These are phyloP conservation scores for Barnardius zonarius DNA, from an alignment of 2,113 vertebrate species.

Conservation along the genomic window DNA sequence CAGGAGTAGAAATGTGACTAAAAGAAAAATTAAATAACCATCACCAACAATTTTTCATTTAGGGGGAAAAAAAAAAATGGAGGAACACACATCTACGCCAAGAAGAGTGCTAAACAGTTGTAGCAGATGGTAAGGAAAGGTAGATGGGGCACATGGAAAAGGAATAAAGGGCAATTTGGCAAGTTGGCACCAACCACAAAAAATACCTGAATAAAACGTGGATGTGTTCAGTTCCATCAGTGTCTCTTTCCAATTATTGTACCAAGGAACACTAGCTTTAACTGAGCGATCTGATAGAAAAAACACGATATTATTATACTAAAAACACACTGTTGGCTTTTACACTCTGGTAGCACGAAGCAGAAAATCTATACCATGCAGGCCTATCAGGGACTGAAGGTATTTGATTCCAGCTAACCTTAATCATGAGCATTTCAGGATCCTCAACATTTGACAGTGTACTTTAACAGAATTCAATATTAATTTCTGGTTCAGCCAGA, in stretches of 20 bases:
- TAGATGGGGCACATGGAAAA: conserved; percentile 48
- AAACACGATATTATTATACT: conserved; percentile 76
- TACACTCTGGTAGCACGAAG: background rate
- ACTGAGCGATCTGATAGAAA: conserved; percentile 87
- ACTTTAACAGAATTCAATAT: background rate
- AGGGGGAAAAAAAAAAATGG: background rate
- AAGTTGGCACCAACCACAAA: conserved; percentile 68
- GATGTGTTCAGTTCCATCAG: conserved; percentile 86
- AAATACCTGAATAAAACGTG: conserved; percentile 87
- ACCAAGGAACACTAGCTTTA: conserved; percentile 93
- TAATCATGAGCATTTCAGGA: background rate
- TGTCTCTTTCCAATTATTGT: conserved; percentile 90
- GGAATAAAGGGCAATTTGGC: conserved; percentile 57
- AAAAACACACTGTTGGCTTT: conserved; percentile 41
- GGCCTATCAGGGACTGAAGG: background rate
- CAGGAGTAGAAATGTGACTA: background rate
- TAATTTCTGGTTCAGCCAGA: background rate
- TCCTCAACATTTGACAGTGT: background rate
- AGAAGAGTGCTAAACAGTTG: conserved; percentile 48
- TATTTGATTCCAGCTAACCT: background rate
- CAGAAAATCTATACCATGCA: background rate
- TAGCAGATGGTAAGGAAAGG: conserved; percentile 56
- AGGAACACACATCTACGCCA: conserved; percentile 44
- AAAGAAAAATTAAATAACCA: conserved; percentile 39
- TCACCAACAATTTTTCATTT: conserved; percentile 39